Evolutionary conservation across 92 coral and sea anemone species (phyloP).

Genomic region (Parazoanthus darwini): DNA sequence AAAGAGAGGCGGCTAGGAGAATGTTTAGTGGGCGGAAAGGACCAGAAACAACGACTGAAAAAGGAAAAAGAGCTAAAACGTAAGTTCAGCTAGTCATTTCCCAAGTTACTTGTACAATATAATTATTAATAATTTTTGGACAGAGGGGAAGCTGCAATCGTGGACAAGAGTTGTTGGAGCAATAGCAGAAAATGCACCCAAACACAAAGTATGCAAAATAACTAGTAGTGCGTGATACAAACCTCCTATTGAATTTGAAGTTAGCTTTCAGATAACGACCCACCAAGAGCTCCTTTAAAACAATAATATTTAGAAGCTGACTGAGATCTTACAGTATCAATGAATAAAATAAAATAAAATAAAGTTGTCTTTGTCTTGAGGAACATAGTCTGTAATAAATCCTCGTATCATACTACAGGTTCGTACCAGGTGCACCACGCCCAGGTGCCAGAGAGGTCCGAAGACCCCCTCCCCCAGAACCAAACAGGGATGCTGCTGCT

Average conservation of each 20-base stretch:
- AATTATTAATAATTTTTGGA: no score
- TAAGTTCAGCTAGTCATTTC: conserved; percentile 42
- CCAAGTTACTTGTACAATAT: no score
- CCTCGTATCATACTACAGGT: conserved; percentile 50
- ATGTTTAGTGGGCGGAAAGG: conserved; percentile 89
- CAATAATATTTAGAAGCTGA: not conserved
- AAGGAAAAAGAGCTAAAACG: conserved; percentile 75
- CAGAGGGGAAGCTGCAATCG: no score
- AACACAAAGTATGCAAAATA: no score
- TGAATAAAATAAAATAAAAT: not conserved
- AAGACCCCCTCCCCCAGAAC: conserved; percentile 63
- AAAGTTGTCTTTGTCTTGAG: not conserved
- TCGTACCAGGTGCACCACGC: conserved; percentile 89
- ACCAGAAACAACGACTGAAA: conserved; percentile 54
- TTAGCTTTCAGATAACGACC: no score
- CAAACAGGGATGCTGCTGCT: conserved; percentile 81
- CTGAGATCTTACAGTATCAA: no score
- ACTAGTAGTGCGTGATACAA: no score
- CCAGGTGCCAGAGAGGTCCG: conserved; percentile 53
- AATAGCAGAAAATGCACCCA: no score
- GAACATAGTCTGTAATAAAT: no score
- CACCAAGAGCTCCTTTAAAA: not conserved
- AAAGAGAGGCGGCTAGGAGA: conserved; percentile 95
- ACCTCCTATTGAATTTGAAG: no score
- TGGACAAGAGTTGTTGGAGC: no score